phyloP scores from a whole-genome alignment of 2,888 invertebrate species.

The Heliconius ismenius region DNA sequence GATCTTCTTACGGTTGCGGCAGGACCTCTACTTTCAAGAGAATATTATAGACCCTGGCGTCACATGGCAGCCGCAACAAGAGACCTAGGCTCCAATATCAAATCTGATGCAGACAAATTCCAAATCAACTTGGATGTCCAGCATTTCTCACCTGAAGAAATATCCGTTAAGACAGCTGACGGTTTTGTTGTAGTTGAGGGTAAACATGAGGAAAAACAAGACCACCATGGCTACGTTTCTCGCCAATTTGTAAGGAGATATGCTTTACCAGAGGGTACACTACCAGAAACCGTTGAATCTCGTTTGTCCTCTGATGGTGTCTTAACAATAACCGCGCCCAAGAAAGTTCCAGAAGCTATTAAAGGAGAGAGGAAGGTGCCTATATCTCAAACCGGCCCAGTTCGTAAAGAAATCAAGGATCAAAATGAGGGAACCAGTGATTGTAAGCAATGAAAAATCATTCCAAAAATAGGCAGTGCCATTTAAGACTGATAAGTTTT shows the following conservation, averaged over 20 bases:
- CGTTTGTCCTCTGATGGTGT: constrained; percentile 89
- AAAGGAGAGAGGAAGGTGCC: constrained; percentile 81
- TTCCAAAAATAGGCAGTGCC: constrained; percentile 49
- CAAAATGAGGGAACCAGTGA: constrained; percentile 69
- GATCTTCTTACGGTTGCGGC: constrained; percentile 63
- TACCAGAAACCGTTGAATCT: constrained; percentile 86
- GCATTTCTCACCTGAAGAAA: constrained; percentile 88
- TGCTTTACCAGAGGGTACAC: constrained; percentile 86
- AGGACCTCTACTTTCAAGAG: constrained; percentile 55
- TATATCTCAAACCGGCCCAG: constrained; percentile 83
- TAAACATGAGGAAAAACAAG: constrained; percentile 89
- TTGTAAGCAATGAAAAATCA: constrained; percentile 46
- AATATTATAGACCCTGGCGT: constrained; percentile 73
- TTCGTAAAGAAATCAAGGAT: constrained; percentile 78
- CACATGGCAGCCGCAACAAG: constrained; percentile 72
- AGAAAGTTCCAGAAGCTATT: constrained; percentile 60
- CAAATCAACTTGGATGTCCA: constrained; percentile 87
- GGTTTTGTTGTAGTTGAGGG: constrained; percentile 87
- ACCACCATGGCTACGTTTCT: constrained; percentile 87
- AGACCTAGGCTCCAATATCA: constrained; percentile 80
- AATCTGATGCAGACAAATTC: constrained; percentile 70
- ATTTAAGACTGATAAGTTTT: constrained; percentile 53
- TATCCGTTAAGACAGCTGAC: constrained; percentile 88
- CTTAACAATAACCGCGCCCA: constrained; percentile 85
- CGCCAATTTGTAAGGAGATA: constrained; percentile 89